These are phyloP conservation scores for Hormiphora californensis DNA, from an alignment of 37 sponge, comb jelly and placozoan genomes.

Conservation along the genomic window DNA sequence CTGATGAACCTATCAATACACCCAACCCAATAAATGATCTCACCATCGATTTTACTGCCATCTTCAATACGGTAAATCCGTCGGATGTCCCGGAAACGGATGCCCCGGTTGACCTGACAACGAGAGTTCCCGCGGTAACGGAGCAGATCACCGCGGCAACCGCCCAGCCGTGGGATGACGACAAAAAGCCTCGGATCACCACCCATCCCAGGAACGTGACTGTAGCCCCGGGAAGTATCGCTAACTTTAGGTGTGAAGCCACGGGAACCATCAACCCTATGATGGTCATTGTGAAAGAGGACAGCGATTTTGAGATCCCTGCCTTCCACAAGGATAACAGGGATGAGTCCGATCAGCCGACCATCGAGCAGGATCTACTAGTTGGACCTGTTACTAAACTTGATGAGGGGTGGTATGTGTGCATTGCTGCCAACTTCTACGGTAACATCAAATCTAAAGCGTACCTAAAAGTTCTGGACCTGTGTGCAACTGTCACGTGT, in stretches of 20 bases:
- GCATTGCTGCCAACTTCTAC: conserved; percentile 13
- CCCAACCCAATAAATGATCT: neutral
- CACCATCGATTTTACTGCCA: too few relatives aligned
- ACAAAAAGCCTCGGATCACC: neutral
- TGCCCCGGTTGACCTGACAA: neutral
- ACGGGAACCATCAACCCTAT: neutral
- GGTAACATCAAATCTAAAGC: conserved; percentile 34
- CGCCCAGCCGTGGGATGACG: neutral
- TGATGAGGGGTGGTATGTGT: conserved; percentile 47
- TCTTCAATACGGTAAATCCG: too few relatives aligned
- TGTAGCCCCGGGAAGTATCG: conserved; percentile 1
- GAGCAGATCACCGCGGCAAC: conserved; percentile 12
- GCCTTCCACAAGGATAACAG: neutral
- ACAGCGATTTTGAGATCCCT: neutral
- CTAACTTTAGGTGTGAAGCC: conserved; percentile 10
- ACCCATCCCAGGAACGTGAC: conserved; percentile 23
- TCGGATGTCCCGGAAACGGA: neutral
- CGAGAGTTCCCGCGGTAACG: neutral
- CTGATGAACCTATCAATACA: neutral
- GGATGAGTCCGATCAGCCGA: conserved; percentile 34
- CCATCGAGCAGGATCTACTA: too few relatives aligned
- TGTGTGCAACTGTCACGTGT: neutral
- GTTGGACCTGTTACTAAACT: neutral
- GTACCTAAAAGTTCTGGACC: conserved; percentile 42
- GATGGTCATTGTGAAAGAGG: conserved; percentile 6